These are phyloP conservation scores for Gymnocheta viridis DNA, from an alignment of 2,888 invertebrate genomes.

Conservation along the genomic window DNA sequence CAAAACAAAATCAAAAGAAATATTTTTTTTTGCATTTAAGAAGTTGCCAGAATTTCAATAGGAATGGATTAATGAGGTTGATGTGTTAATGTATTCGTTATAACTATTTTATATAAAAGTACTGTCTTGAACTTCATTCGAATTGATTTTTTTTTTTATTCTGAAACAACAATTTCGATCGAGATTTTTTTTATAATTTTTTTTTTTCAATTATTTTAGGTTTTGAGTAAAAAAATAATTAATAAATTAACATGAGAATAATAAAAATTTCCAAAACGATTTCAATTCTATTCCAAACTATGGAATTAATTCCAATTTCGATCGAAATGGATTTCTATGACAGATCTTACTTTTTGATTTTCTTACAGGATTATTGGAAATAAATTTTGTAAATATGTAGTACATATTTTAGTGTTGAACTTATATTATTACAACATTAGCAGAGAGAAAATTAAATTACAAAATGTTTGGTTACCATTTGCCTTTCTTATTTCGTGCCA, in stretches of 20 bases:
- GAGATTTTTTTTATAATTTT: neutral
- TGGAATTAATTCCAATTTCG: too few relatives aligned
- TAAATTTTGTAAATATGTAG: too few relatives aligned
- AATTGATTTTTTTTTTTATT: neutral
- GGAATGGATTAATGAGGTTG: neutral
- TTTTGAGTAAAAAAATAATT: too few relatives aligned
- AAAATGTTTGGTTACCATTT: neutral
- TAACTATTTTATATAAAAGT: neutral
- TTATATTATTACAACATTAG: neutral
- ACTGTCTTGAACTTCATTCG: neutral
- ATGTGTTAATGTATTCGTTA: neutral
- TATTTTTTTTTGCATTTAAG: neutral
- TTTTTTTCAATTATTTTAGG: too few relatives aligned
- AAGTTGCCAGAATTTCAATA: neutral
- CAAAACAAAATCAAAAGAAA: neutral
- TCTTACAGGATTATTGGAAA: too few relatives aligned
- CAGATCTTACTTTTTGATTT: too few relatives aligned
- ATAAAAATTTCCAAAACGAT: too few relatives aligned
- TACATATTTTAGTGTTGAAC: too few relatives aligned
- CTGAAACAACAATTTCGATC: neutral
- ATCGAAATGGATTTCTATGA: too few relatives aligned
- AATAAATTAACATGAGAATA: too few relatives aligned
- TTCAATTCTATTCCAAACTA: too few relatives aligned
- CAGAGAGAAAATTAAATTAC: neutral
- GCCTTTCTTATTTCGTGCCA: conserved; percentile 89